Percentiles rank a stretch among this genome's conserved stretches.
These are phyloP conservation scores for Diploptera punctata DNA, from an alignment of 2,888 invertebrate species.

Conservation along the genomic window DNA sequence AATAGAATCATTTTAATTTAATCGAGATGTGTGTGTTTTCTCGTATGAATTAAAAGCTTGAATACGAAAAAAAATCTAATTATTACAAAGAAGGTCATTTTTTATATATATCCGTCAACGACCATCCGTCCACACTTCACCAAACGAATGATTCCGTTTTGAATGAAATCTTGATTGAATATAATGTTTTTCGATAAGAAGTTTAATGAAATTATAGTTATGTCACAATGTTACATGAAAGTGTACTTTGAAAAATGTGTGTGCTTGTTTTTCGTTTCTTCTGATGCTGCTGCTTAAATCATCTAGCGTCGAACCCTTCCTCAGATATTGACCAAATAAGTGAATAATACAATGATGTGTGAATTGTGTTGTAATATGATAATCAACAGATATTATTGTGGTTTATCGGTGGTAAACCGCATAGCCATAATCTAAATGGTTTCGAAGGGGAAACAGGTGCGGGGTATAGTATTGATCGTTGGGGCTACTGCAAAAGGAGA, in stretches of 20 bases:
- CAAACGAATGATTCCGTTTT: no score
- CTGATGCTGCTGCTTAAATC: no score
- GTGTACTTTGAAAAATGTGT: no score
- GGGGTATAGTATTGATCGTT: slow-evolving; percentile 22
- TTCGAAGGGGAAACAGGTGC: slow-evolving; percentile 20
- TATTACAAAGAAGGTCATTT: neutral
- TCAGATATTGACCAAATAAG: neutral
- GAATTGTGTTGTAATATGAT: neutral
- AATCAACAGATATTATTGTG: slow-evolving; percentile 15
- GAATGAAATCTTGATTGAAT: no score
- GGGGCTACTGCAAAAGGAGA: slow-evolving; percentile 26
- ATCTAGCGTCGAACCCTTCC: neutral
- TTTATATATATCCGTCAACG: neutral
- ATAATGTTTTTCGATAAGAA: no score
- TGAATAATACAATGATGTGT: neutral
- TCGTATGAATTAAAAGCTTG: neutral
- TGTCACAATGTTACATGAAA: no score
- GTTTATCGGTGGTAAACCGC: slow-evolving; percentile 3
- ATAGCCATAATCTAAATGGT: slow-evolving; percentile 22
- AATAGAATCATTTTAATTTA: no score
- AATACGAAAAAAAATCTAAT: neutral
- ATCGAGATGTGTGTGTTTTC: neutral
- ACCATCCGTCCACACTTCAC: neutral
- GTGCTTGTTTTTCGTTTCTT: no score
- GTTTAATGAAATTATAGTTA: no score